A percentile compares a stretch with the other conserved stretches of the same genome.
Evolutionary conservation across 2,888 invertebrate genomes (phyloP).

Genomic region (Gortyna flavago): DNA sequence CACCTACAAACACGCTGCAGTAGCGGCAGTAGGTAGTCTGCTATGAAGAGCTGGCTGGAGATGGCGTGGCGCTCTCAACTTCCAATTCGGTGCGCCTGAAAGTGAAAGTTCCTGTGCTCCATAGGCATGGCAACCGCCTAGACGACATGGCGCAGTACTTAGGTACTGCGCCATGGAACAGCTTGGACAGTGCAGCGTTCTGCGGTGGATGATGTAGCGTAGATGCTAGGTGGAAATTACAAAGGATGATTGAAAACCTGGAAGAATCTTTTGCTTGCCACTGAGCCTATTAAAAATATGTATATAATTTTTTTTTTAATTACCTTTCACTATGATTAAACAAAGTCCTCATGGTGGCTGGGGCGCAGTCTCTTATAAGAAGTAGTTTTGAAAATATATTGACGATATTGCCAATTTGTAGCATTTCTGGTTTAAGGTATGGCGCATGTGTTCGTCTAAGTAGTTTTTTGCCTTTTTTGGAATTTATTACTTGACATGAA

Average conservation of each 20-base stretch:
- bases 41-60: not conserved
- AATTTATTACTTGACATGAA: constrained; percentile 94
- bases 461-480: constrained; percentile 90
- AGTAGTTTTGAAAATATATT: constrained; percentile 93
- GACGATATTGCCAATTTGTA: constrained; percentile 93
- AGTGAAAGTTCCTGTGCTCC: not conserved
- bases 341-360: constrained; percentile 91
- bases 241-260: not conserved
- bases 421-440: constrained; percentile 91
- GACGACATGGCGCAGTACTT: not conserved
- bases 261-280: not conserved
- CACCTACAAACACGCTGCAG: not conserved
- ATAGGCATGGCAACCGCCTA: not conserved
- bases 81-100: not conserved
- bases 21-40: not conserved
- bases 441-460: constrained; percentile 92
- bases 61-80: not conserved
- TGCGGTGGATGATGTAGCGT: not conserved
- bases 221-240: not conserved
- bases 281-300: not conserved
- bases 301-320: not conserved
- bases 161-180: not conserved
- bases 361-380: constrained; percentile 92
- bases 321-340: constrained; percentile 91
- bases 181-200: not conserved